Conservation (phyloP, 2,113 vertebrate species). For the Hypocryptadius cinnamomeus region DNA sequence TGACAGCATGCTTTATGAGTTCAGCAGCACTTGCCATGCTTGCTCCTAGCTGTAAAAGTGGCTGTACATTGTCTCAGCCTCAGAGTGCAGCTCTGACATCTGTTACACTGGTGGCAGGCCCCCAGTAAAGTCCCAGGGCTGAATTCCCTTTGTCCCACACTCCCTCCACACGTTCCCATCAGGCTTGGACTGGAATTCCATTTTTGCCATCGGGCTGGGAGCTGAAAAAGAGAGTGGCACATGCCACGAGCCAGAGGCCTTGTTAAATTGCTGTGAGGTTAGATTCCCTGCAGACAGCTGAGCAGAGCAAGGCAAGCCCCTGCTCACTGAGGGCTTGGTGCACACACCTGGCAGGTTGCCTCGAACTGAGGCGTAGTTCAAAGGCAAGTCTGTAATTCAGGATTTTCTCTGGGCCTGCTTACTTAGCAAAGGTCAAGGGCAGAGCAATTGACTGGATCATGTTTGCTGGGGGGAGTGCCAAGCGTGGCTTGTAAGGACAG, state of each 20-base stretch:
- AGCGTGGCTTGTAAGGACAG: neutral
- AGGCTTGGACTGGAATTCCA: neutral
- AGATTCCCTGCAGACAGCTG: neutral
- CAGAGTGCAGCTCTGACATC: neutral
- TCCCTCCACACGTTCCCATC: neutral
- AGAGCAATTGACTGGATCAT: neutral
- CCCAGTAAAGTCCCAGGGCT: neutral
- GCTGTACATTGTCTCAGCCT: neutral
- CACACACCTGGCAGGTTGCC: neutral
- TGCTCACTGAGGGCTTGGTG: neutral
- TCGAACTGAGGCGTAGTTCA: neutral
- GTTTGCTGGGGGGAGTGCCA: neutral
- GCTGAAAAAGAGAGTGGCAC: neutral
- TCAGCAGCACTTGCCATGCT: neutral
- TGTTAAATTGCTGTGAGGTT: slow-evolving; percentile 7
- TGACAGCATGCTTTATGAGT: neutral
- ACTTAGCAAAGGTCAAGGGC: neutral
- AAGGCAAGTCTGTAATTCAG: neutral
- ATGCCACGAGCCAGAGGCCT: neutral
- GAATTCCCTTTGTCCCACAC: neutral
- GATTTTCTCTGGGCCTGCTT: neutral
- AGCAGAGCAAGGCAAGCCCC: neutral
- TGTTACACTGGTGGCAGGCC: neutral
- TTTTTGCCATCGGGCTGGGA: slow-evolving; percentile 35
- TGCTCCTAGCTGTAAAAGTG: neutral